These are phyloP conservation scores for Sisyra nigra DNA, from an alignment of 2,888 invertebrate species.

Conservation along the genomic window DNA sequence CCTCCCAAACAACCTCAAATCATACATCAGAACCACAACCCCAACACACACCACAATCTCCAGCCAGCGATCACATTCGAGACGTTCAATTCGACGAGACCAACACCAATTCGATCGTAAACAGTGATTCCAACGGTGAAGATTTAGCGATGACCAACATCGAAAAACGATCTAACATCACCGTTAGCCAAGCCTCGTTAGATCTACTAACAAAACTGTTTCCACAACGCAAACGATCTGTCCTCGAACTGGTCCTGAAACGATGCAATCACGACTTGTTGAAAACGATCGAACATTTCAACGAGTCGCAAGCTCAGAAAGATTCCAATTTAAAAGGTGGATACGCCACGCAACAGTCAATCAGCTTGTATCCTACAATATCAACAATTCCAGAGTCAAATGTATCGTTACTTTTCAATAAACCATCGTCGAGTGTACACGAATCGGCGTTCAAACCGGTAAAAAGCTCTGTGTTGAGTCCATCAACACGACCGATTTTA, in stretches of 20 bases:
- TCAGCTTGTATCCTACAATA: neutral
- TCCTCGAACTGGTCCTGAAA: conserved; percentile 79
- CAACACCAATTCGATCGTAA: conserved; percentile 6
- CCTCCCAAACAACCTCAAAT: conserved; percentile 9
- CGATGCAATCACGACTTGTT: conserved; percentile 84
- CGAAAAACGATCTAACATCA: conserved; percentile 16
- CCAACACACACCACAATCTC: conserved; percentile 6
- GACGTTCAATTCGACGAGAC: conserved; percentile 8
- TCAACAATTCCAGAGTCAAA: neutral
- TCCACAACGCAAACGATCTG: conserved; percentile 75
- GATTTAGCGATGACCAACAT: conserved; percentile 12
- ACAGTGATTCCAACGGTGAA: conserved; percentile 8
- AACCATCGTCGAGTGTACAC: conserved; percentile 14
- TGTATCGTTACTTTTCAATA: neutral
- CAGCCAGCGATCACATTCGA: conserved; percentile 8
- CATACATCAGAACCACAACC: conserved; percentile 4
- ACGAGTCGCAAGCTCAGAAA: conserved; percentile 17
- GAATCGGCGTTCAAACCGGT: conserved; percentile 27
- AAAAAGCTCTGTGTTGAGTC: conserved; percentile 14
- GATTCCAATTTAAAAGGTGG: neutral
- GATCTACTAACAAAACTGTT: conserved; percentile 81
- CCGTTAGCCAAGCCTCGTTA: conserved; percentile 53
- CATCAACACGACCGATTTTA: conserved; percentile 19
- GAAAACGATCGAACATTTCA: conserved; percentile 79
- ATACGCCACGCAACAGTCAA: neutral